Conservation (phyloP, 2,888 invertebrate species). For the Eupeodes latifasciatus region DNA sequence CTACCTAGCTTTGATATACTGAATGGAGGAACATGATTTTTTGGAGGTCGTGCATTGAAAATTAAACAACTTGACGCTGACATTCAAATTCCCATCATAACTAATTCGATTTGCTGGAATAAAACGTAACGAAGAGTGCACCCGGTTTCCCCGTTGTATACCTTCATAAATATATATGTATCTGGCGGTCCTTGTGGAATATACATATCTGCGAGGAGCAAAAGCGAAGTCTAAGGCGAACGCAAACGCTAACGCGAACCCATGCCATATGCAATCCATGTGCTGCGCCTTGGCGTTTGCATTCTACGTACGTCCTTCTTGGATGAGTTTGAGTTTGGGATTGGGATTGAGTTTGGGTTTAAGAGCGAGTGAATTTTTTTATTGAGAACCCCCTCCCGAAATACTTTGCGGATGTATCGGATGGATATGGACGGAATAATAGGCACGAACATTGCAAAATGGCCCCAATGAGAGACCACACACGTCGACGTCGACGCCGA, state of each 20-base stretch:
- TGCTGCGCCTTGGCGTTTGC: conserved; percentile 47
- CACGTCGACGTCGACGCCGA: conserved; percentile 65
- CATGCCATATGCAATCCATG: conserved; percentile 25
- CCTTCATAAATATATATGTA: too few relatives aligned
- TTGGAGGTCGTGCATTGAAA: conserved; percentile 74
- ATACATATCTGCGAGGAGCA: conserved; percentile 1
- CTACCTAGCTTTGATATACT: neutral
- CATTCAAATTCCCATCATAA: conserved; percentile 76
- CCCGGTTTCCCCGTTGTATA: neutral
- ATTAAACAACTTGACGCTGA: conserved; percentile 71
- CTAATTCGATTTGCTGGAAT: conserved; percentile 63
- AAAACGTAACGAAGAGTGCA: conserved; percentile 15
- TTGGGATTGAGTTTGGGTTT: conserved; percentile 23
- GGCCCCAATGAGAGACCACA: conserved; percentile 73
- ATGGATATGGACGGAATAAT: conserved; percentile 65
- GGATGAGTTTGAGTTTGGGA: neutral
- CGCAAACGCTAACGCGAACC: neutral
- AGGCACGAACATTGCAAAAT: conserved; percentile 75
- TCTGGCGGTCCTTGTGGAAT: neutral
- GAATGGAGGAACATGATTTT: conserved; percentile 53
- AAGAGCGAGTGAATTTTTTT: conserved; percentile 54
- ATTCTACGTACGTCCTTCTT: conserved; percentile 46
- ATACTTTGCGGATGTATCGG: conserved; percentile 59
- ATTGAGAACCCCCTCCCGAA: conserved; percentile 63
- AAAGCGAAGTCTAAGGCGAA: too few relatives aligned